phyloP scores from a whole-genome alignment of 2,797 vertebrate species.

The Sebastes paucispinis region DNA sequence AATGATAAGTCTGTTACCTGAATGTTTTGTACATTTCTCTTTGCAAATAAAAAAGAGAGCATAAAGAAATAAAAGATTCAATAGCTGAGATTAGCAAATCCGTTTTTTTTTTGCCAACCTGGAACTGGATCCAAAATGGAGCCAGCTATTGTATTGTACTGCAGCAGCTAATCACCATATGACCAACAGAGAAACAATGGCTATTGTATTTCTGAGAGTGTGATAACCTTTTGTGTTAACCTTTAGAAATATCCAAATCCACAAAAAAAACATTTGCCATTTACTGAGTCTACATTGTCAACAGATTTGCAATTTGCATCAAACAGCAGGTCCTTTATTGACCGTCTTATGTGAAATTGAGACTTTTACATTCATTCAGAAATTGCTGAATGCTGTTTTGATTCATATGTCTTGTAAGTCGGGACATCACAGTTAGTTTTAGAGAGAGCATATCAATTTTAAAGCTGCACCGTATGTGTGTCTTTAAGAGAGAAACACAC shows the following conservation, averaged over 20 bases:
- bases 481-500: constrained; percentile 3
- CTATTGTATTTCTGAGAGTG: constrained; percentile 16
- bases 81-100: neutral
- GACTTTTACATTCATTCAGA: neutral
- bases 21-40: neutral
- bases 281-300: neutral
- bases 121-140: neutral
- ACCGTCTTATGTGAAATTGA: neutral
- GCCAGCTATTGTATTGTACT: neutral
- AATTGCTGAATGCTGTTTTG: neutral
- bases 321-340: neutral
- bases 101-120: neutral
- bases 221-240: constrained; percentile 41
- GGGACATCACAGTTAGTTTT: neutral
- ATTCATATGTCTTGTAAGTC: neutral
- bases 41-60: neutral
- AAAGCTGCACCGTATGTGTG: neutral
- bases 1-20: neutral
- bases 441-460: too few relatives aligned
- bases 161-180: constrained; percentile 7
- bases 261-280: neutral
- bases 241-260: constrained; percentile 26
- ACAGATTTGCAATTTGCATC: neutral
- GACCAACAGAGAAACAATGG: neutral
- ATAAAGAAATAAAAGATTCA: neutral